Evolutionary conservation across 2,797 vertebrate species (phyloP).

Genomic region (Streptopelia turtur): DNA sequence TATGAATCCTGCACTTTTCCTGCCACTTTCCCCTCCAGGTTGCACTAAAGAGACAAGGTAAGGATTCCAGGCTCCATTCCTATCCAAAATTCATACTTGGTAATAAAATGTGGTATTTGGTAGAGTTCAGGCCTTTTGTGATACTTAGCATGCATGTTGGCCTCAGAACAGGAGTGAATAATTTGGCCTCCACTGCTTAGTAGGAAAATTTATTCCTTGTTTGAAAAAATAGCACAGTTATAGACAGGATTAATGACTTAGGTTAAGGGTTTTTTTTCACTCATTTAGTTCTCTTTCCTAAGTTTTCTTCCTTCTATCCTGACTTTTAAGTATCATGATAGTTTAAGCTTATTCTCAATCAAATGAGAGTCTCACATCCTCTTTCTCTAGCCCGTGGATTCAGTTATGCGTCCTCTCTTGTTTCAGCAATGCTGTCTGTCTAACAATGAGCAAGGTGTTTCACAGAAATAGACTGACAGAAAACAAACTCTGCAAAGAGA

Average conservation of each 20-base stretch:
- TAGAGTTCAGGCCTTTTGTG: background rate
- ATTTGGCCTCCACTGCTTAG: background rate
- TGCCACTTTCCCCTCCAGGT: background rate
- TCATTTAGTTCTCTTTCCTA: background rate
- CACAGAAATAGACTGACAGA: background rate
- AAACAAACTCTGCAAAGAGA: background rate
- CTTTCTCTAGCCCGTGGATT: background rate
- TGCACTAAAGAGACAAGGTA: background rate
- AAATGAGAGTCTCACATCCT: background rate
- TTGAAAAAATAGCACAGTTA: background rate
- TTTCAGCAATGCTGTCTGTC: background rate
- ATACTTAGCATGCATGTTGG: background rate
- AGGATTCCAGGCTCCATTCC: background rate
- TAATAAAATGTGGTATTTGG: background rate
- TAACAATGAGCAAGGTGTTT: background rate
- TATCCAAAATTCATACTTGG: background rate
- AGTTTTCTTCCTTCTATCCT: background rate
- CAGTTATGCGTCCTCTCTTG: background rate
- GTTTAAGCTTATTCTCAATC: background rate
- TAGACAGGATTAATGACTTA: background rate
- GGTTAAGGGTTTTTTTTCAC: background rate
- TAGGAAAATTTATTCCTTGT: background rate
- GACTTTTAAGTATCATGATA: background rate
- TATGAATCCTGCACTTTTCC: background rate
- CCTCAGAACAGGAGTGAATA: background rate